A percentile compares a stretch with the other conserved stretches of the same genome.
These are phyloP conservation scores for Papilio elwesi DNA, from an alignment of 2,888 invertebrate genomes.

Conservation along the genomic window DNA sequence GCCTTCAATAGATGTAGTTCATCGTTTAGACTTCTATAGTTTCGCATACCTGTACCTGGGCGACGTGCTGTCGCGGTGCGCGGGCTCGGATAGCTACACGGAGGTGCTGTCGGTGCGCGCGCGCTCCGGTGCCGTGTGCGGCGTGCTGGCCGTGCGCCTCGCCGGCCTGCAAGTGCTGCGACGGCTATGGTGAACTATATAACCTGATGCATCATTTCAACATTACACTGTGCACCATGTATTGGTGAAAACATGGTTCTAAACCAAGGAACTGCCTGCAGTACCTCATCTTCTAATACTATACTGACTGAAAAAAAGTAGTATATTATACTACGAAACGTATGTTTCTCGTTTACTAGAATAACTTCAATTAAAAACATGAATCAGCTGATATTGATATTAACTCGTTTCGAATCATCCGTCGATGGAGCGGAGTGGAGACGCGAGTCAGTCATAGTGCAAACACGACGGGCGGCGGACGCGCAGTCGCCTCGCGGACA, in stretches of 20 bases:
- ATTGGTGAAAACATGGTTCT: too few species aligned
- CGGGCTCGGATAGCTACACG: conserved; percentile 52
- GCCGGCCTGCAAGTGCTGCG: conserved; percentile 58
- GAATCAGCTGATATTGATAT: background rate
- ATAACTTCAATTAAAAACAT: background rate
- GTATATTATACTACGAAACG: too few species aligned
- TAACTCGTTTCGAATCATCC: background rate
- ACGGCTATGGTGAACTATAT: conserved; percentile 30
- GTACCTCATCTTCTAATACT: too few species aligned
- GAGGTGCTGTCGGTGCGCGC: conserved; percentile 59
- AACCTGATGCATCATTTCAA: too few species aligned
- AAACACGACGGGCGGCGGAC: conserved; percentile 55
- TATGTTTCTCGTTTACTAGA: background rate
- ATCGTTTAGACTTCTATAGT: conserved; percentile 45
- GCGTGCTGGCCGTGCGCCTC: conserved; percentile 61
- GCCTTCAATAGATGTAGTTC: background rate
- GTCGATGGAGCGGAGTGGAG: conserved; percentile 36
- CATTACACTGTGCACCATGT: too few species aligned
- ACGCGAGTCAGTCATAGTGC: conserved; percentile 51
- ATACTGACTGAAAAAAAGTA: background rate
- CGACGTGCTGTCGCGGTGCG: conserved; percentile 58
- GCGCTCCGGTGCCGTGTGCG: conserved; percentile 50
- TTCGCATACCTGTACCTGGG: conserved; percentile 64
- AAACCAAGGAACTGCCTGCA: too few species aligned
- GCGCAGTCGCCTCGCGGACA: conserved; percentile 51